Base-by-base conservation (phyloP, 2,797 vertebrate species). In the Acanthurus tractus region DNA sequence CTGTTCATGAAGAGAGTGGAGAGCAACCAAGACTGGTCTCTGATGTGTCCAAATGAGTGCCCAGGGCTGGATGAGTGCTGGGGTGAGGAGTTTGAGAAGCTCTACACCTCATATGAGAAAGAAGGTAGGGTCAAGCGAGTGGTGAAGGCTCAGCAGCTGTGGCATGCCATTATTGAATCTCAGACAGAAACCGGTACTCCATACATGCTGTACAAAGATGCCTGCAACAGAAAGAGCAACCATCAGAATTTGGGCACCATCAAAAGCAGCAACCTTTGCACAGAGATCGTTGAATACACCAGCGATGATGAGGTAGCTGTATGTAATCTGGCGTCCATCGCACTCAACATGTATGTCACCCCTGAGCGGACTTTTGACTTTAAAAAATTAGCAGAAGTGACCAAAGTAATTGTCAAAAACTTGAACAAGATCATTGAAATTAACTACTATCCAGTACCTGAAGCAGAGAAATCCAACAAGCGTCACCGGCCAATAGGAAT, bases 1-100 rank as follows among this genome's bases (percentile, higher is more conserved):
- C 96, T 99, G 78, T 99, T 99, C 92, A 99, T 99, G 98, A 97
- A 96, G 84, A 87, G 98, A 8, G 98, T 99, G 42, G 98, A 99
- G 90, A 96, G 91, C 83, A 99, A 99, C 92, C 90, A 94, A 92
- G 96, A 99, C 62, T 99, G 98, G 98, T 98, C 97, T 40, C 91
- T 99, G 63, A 98, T 99, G 98, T 99, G 98, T 81, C 98, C 98
- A 0, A 96, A 91, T 36, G 97, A 99, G 68, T 98, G 97, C 78
- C 97, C 98, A 0, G 98, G 97, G 34, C 89, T 99, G 54, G 95
- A 99, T 36, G 97, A 99, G 18, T 98, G 97, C 46, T 99, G 98
- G 98, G 98, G 98, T 74, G 97, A 98, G 72, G 96, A 98, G 77
- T 99, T 99, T 91, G 98, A 99, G 88, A 95, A 96, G 23, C 95